phyloP scores from a whole-genome alignment of 2,888 invertebrate genomes.

The Archaeoteleia sp. region DNA sequence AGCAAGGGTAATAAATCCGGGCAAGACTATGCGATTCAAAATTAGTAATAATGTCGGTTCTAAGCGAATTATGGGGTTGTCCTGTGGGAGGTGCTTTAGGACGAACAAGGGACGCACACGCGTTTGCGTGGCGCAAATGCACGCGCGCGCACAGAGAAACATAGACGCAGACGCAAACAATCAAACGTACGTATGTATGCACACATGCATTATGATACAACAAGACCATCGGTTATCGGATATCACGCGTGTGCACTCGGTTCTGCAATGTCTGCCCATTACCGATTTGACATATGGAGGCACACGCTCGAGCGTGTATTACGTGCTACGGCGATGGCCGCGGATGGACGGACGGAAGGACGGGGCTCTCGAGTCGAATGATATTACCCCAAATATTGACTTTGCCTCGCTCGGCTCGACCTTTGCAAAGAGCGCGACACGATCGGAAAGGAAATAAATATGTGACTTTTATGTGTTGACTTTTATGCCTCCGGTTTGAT shows the following conservation, averaged over 20 bases:
- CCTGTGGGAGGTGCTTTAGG: conserved; percentile 27
- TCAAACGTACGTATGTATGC: too few species aligned
- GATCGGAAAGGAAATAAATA: too few species aligned
- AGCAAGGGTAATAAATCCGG: conserved; percentile 46
- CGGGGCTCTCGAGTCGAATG: too few species aligned
- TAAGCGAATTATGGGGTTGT: conserved; percentile 50
- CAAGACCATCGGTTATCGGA: conserved; percentile 27
- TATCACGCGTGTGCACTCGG: conserved; percentile 25
- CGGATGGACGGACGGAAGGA: too few species aligned
- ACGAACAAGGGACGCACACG: conserved; percentile 13
- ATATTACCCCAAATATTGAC: too few species aligned
- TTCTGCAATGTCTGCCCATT: conserved; percentile 39
- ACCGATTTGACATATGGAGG: conserved; percentile 46
- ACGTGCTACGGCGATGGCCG: too few species aligned
- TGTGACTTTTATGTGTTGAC: too few species aligned
- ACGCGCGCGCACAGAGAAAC: conserved; percentile 40
- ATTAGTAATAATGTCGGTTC: conserved; percentile 52
- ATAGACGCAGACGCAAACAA: too few species aligned
- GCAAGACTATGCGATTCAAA: conserved; percentile 36
- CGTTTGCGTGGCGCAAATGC: conserved; percentile 4
- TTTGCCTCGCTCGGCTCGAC: too few species aligned
- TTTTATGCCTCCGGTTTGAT: too few species aligned
- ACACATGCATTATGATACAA: conserved; percentile 34
- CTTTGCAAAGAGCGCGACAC: too few species aligned
- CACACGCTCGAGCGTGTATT: conserved; percentile 21